Evolutionary conservation across 1,140 invertebrate genomes (phyloP).

Genomic region (Camponotus floridanus): DNA sequence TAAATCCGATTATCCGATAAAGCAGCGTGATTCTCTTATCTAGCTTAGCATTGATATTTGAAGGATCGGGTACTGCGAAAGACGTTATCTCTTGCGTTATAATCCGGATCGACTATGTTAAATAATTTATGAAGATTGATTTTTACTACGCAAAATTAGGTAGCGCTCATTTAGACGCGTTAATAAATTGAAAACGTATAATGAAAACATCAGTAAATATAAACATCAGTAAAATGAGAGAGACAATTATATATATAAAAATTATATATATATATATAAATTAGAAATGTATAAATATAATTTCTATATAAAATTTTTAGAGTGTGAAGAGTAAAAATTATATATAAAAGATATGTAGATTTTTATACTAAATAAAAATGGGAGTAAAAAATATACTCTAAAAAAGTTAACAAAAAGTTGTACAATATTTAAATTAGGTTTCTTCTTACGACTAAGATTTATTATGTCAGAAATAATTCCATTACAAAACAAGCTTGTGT

Average conservation of each 20-base stretch:
- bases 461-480: neutral
- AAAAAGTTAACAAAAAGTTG: neutral
- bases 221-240: too few relatives aligned
- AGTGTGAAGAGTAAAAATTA: neutral
- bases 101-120: neutral
- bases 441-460: neutral
- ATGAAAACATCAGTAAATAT: too few relatives aligned
- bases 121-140: conserved; percentile 5
- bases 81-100: neutral
- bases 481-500: neutral
- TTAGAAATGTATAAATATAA: neutral
- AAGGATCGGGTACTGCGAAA: conserved; percentile 15
- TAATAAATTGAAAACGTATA: neutral
- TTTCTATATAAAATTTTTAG: neutral
- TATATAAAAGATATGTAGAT: neutral
- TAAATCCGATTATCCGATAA: conserved; percentile 42
- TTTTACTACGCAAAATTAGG: neutral
- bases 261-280: neutral
- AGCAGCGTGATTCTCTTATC: conserved; percentile 13
- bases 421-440: neutral
- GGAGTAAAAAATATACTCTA: neutral
- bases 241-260: too few relatives aligned
- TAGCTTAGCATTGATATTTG: conserved; percentile 34
- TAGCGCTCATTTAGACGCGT: neutral
- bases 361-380: neutral